phyloP scores from a whole-genome alignment of 1,140 invertebrate species.

The Cyphomyrmex costatus region DNA sequence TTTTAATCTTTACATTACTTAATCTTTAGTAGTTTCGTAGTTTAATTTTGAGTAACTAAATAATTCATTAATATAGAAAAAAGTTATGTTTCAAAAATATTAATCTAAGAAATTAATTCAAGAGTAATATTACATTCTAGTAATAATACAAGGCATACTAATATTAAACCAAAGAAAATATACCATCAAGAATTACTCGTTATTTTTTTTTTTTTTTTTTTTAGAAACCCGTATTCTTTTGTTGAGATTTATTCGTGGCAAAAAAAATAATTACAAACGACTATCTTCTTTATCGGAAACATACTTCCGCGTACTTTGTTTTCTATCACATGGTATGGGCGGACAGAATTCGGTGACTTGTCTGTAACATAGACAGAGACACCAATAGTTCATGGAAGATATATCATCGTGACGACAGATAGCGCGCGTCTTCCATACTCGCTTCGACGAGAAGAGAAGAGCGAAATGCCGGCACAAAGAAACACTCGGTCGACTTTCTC shows the following conservation, averaged over 20 bases:
- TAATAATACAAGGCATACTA: not conserved
- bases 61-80: not conserved
- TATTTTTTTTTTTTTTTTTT: not conserved
- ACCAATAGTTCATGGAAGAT: conserved; percentile 46
- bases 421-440: conserved; percentile 9
- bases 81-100: not conserved
- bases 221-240: not conserved
- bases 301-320: not conserved
- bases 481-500: conserved; percentile 22
- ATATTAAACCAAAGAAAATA: not conserved
- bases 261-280: conserved; percentile 11
- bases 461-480: conserved; percentile 21
- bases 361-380: not conserved
- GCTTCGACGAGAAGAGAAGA: conserved; percentile 6
- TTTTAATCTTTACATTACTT: not conserved
- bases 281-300: not conserved
- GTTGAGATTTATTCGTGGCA: not conserved
- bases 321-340: not conserved
- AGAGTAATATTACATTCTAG: not conserved
- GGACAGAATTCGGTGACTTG: not conserved
- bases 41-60: not conserved
- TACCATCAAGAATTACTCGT: not conserved
- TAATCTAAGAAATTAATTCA: not conserved
- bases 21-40: not conserved
- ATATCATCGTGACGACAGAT: conserved; percentile 52